These are phyloP conservation scores for Miopithecus talapoin DNA, from an alignment of 2,797 vertebrate genomes.

Conservation along the genomic window DNA sequence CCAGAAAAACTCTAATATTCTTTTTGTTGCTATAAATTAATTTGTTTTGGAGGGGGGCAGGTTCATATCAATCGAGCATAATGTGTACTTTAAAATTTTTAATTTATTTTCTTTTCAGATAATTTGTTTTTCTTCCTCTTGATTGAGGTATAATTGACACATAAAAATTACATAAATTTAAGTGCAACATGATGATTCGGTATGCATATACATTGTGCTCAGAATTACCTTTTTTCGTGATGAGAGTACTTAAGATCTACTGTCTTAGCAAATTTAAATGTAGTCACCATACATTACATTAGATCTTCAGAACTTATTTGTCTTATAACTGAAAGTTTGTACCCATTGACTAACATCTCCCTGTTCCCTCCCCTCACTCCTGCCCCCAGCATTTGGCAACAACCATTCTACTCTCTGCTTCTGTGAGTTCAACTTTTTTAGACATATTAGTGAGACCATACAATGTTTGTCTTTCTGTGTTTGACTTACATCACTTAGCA, in stretches of 20 bases:
- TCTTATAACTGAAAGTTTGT: background rate
- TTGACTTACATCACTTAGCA: background rate
- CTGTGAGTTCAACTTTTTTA: background rate
- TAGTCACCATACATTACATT: background rate
- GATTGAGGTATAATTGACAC: background rate
- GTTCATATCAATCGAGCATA: background rate
- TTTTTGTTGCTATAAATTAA: background rate
- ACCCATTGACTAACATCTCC: background rate
- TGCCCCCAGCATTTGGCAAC: background rate
- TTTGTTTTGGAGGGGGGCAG: slow-evolving; percentile 85
- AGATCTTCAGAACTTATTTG: background rate
- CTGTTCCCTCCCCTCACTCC: background rate
- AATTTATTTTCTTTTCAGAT: background rate
- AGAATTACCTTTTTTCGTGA: background rate
- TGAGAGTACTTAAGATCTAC: background rate
- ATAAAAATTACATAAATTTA: background rate
- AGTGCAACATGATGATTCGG: background rate
- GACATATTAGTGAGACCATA: background rate
- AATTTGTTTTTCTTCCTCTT: background rate
- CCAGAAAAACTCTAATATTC: background rate
- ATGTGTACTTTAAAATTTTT: background rate
- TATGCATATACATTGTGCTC: background rate
- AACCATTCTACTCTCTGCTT: background rate
- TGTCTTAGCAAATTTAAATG: background rate
- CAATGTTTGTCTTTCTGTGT: background rate